phyloP scores from a whole-genome alignment of 2,113 vertebrate genomes.

The Lutjanus erythropterus region DNA sequence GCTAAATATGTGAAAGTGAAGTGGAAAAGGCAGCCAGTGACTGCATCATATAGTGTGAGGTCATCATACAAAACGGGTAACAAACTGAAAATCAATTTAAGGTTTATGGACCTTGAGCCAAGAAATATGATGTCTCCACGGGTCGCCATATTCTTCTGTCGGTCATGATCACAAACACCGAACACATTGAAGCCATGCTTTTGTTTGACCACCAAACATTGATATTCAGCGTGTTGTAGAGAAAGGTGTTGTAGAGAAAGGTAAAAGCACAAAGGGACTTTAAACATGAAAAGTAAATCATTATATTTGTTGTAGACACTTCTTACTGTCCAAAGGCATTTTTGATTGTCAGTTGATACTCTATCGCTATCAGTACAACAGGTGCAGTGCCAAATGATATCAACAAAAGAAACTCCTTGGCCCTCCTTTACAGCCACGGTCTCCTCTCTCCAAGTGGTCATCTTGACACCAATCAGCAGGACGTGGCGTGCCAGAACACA shows the following conservation, averaged over 20 bases:
- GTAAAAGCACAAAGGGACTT: background rate
- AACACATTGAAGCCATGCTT: conserved; percentile 35
- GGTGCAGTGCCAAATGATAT: conserved; percentile 14
- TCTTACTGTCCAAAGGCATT: background rate
- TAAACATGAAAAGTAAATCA: background rate
- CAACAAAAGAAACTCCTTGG: conserved; percentile 1
- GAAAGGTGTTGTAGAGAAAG: background rate
- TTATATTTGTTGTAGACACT: background rate
- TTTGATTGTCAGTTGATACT: background rate
- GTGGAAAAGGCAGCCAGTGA: conserved; percentile 49
- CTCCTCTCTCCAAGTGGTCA: conserved; percentile 41
- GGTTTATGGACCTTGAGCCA: conserved; percentile 61
- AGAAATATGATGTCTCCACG: conserved; percentile 51
- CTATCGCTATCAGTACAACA: background rate
- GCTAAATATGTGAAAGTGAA: conserved; percentile 52
- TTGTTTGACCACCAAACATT: conserved; percentile 7
- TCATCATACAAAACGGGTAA: conserved; percentile 28
- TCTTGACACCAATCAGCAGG: conserved; percentile 53
- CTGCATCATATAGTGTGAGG: conserved; percentile 53
- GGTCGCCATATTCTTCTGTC: conserved; percentile 19
- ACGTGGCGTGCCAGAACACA: conserved; percentile 46
- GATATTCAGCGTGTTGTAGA: background rate
- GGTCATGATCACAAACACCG: conserved; percentile 25
- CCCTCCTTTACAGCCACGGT: conserved; percentile 9
- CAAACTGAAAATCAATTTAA: conserved; percentile 76